Evolutionary conservation across 1,140 invertebrate genomes (phyloP), one percentile per base, ranked within the genome.

Genomic region (Drosophila orena): DNA sequence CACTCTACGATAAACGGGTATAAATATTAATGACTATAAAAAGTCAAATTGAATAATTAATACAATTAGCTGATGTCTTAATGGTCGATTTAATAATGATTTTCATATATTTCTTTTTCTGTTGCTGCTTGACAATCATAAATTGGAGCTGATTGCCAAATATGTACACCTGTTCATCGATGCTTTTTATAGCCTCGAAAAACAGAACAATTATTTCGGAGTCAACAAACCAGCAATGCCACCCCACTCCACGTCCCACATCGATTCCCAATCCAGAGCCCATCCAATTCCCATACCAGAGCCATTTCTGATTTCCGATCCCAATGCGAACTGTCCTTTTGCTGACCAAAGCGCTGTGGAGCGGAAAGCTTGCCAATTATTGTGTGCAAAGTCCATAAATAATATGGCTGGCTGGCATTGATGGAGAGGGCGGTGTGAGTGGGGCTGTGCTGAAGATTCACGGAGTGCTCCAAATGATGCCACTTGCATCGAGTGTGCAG

Each of bases 311-410:
- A 70, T 68, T 56, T 56, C 52, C 64, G 64, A 69, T 70, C 40
- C 64, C 64, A 57, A 47, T 58, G 30, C 56, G 44, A 47, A 57
- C 38, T 50, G 27, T 50, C 24, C 47, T n/a, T 34, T 58, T 46
- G 55, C 43, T 61, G 65, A 37, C 44, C 62, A 43, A 17, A 60
- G 46, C 35, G 30, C 60, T 70, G 49, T 65, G 68, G 62, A 70
- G 62, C 71, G 66, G 54, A 74, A 84, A 74, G 66, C 70, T 76
- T 54, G 64, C 81, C 81, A 88, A 85, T 81, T 85, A 88, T 81
- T 81, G 60, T 85, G 78, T 86, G 80, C 80, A 84, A 61, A 65
- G 60, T 49, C 70, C 80, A 79, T 84, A 74, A 80, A 84, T 80
- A 85, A 85, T 80, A 47, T 66, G 69, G 56, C 38, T 66, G 69